Conservation (phyloP, 2,113 vertebrate species). For the Acanthochromis polyacanthus region DNA sequence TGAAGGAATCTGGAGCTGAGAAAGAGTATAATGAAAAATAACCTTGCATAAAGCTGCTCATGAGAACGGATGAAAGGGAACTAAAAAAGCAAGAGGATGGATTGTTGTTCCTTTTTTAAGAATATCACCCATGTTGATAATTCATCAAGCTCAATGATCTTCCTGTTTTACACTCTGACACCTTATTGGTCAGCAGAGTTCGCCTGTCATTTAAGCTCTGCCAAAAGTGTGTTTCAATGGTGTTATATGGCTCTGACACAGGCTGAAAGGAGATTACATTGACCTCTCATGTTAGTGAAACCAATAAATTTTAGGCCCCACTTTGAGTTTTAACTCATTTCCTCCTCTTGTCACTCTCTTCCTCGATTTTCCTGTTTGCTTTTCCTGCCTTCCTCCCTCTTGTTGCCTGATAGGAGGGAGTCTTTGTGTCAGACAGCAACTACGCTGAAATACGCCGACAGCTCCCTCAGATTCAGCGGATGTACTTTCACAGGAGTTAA, state of each 20-base stretch:
- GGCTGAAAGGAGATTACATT: slow-evolving; percentile 43
- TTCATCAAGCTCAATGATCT: slow-evolving; percentile 67
- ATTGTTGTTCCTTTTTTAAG: slow-evolving; percentile 44
- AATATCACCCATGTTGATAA: slow-evolving; percentile 65
- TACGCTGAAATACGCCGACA: slow-evolving; percentile 61
- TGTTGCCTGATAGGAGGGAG: slow-evolving; percentile 49
- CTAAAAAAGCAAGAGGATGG: slow-evolving; percentile 6
- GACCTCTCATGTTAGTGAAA: slow-evolving; percentile 40
- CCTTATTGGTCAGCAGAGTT: slow-evolving; percentile 52
- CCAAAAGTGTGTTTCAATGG: slow-evolving; percentile 25
- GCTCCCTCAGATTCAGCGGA: slow-evolving; percentile 60
- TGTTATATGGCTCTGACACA: slow-evolving; percentile 32
- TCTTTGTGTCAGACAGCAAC: slow-evolving; percentile 60
- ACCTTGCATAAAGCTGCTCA: slow-evolving; percentile 38
- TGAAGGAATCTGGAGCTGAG: slow-evolving; percentile 53
- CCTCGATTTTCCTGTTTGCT: slow-evolving; percentile 39
- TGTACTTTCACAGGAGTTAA: slow-evolving; percentile 50
- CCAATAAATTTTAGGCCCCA: slow-evolving; percentile 44
- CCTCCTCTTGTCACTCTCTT: slow-evolving; percentile 53
- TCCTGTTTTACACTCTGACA: slow-evolving; percentile 51
- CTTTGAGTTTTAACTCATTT: slow-evolving; percentile 47
- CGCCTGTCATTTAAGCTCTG: slow-evolving; percentile 19
- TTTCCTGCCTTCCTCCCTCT: slow-evolving; percentile 45
- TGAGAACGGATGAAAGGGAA: slow-evolving; percentile 23
- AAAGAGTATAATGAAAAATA: slow-evolving; percentile 45